Base-by-base conservation (phyloP, 2,888 invertebrate genomes). In the Julus scandinavius region DNA sequence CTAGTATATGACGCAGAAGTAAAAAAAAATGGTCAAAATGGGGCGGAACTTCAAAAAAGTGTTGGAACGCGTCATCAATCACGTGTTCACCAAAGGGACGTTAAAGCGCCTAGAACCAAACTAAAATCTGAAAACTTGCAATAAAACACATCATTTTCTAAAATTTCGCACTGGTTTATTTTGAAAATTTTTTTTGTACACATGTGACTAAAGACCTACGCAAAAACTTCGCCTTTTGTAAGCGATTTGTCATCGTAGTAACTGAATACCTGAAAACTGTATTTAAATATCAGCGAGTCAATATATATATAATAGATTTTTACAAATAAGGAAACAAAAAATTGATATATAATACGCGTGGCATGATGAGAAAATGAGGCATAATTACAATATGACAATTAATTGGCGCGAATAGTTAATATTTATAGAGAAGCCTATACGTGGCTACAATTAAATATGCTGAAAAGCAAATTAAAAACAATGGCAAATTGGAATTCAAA, bases 341-440 rank as follows among this genome's bases (percentile, higher is more conserved):
- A 7, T 45, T 45, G 45, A 15, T 54, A 11, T 6, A 54, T 6
- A 54, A 54, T 54, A 54, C 54, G 54, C 54, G 17, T 54, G 54
- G 54, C 54, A 54, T 54, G 54, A 54, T 54, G 54, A 13, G 54
- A 17, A 54, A 54, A 54, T 54, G 54, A 54, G 54, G 54, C 54
- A 54, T 54, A 54, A 54, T 54, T 54, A 54, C 54, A 54, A 54
- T 54, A 54, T 54, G 54, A 54, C 54, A 54, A 54, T 54, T 54
- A 54, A 54, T 11, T 17, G 13, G 54, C 54, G 54, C 17, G 54
- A 54, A 54, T 54, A 54, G 13, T 54, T 17, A 54, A 54, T 54
- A 54, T 54, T 54, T 54, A 54, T 54, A 54, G 54, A 54, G 54
- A 54, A 54, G 54, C 54, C 54, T 15, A 54, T 54, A 54, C 54